These are phyloP conservation scores for Nasua narica DNA, from an alignment of 2,797 vertebrate genomes.

Conservation along the genomic window DNA sequence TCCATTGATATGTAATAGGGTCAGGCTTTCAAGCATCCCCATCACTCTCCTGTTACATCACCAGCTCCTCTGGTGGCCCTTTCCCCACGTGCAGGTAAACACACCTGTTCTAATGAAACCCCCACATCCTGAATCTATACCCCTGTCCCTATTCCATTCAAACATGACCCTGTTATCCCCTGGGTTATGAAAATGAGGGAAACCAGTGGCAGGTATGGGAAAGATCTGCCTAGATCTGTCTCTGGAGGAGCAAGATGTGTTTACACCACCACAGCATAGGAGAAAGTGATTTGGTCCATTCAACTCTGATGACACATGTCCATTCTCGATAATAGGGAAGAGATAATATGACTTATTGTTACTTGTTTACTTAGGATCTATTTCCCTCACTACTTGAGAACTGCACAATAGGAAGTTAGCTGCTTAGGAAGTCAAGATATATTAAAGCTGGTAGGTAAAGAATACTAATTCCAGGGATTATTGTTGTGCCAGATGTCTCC, in stretches of 20 bases:
- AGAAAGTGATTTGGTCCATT: background rate
- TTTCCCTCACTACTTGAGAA: background rate
- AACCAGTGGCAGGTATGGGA: background rate
- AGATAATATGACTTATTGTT: background rate
- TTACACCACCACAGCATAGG: background rate
- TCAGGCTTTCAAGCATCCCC: background rate
- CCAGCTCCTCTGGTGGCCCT: background rate
- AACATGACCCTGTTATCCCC: background rate
- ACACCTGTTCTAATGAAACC: background rate
- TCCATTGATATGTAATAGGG: fast-evolving
- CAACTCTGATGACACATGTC: background rate
- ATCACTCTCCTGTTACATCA: background rate
- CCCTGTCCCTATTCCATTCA: background rate
- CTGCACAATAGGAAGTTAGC: background rate
- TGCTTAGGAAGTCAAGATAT: background rate
- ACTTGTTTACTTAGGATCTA: background rate
- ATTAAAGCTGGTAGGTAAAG: background rate
- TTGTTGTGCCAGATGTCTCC: background rate
- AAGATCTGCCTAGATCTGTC: background rate
- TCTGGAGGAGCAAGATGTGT: background rate
- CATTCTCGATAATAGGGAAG: background rate
- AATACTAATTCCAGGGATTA: background rate
- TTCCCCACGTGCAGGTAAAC: background rate
- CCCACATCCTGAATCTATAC: background rate
- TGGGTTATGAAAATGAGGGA: background rate